Evolutionary conservation across 2,797 vertebrate genomes (phyloP).

Genomic region (Tenualosa ilisha): DNA sequence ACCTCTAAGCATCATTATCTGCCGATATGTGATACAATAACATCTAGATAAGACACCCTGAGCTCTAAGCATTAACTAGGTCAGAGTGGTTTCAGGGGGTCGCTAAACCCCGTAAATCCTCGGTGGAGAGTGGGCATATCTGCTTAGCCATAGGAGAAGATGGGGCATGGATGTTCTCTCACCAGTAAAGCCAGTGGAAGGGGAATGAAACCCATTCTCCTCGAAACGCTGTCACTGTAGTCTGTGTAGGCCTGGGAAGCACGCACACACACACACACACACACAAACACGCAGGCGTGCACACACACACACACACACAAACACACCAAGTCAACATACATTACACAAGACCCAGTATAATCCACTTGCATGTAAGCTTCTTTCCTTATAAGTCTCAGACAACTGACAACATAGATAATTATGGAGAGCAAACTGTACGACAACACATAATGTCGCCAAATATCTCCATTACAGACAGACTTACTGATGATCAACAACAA

Average conservation of each 20-base stretch:
- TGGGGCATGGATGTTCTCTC: slow-evolving; percentile 60
- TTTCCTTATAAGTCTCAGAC: slow-evolving; percentile 22
- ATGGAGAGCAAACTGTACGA: background rate
- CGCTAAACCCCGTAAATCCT: background rate
- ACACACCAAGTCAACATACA: slow-evolving; percentile 8
- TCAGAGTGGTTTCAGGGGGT: background rate
- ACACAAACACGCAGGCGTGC: background rate
- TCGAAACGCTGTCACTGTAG: slow-evolving; percentile 97
- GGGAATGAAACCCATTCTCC: slow-evolving; percentile 98
- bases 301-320: slow-evolving; percentile 7
- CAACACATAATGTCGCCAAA: background rate
- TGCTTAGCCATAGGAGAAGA: background rate
- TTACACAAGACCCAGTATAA: slow-evolving; percentile 14
- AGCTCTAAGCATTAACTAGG: background rate
- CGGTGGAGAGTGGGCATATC: background rate
- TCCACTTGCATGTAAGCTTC: slow-evolving; percentile 18
- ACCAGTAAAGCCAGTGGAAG: slow-evolving; percentile 94
- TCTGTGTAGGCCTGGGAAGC: slow-evolving; percentile 90
- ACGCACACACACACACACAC: slow-evolving; percentile 33
- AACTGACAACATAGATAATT: slow-evolving; percentile 9
- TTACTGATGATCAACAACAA: background rate
- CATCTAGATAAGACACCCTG: background rate
- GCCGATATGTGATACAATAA: background rate
- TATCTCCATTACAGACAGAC: background rate
- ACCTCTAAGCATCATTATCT: background rate